Percentiles rank a stretch among this genome's conserved stretches.
These are phyloP conservation scores for Bambusicola thoracicus DNA, from an alignment of 2,113 vertebrate genomes.

Conservation along the genomic window DNA sequence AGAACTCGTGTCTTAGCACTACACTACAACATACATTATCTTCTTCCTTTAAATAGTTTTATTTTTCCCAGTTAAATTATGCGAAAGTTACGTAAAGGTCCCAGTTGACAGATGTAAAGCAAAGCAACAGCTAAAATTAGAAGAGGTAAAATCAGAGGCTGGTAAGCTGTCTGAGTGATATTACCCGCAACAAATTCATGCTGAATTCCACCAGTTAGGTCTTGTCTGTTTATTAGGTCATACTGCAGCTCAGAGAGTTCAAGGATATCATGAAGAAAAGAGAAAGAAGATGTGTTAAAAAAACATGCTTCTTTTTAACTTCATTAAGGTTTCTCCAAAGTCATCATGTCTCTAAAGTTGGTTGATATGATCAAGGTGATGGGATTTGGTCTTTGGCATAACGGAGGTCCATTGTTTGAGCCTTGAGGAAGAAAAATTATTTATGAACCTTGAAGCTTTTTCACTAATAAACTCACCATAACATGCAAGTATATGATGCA, in stretches of 20 bases:
- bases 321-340: not conserved
- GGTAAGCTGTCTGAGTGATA: not conserved
- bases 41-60: slow-evolving; percentile 29
- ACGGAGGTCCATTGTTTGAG: not conserved
- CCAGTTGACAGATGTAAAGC: slow-evolving; percentile 10
- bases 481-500: not conserved
- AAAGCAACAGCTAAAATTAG: slow-evolving; percentile 48
- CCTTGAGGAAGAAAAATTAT: not conserved
- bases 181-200: not conserved
- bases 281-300: not conserved
- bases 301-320: not conserved
- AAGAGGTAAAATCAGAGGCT: slow-evolving; percentile 52
- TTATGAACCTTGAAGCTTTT: not conserved
- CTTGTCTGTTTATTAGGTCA: slow-evolving; percentile 34
- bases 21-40: not conserved
- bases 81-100: slow-evolving; percentile 31
- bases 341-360: not conserved
- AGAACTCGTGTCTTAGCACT: slow-evolving; percentile 8
- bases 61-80: slow-evolving; percentile 20
- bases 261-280: not conserved
- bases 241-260: not conserved
- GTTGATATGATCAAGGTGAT: not conserved
- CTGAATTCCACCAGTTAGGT: not conserved
- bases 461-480: not conserved
- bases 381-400: not conserved